Evolutionary conservation across 2,888 invertebrate species (phyloP), one percentile per base, ranked within the genome.

Genomic region (Hoplodrina ambigua): DNA sequence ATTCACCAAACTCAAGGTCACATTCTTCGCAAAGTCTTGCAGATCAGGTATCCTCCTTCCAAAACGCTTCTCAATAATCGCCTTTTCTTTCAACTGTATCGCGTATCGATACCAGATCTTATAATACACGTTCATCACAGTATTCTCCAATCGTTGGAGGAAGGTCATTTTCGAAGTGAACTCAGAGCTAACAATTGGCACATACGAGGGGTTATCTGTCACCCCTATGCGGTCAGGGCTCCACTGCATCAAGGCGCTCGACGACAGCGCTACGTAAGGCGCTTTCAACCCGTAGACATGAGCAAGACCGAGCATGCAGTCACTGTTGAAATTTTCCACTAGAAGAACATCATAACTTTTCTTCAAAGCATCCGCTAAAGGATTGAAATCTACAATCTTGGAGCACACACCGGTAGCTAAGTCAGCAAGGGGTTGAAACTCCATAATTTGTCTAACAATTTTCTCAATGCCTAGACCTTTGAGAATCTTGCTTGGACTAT

Each of bases 311-410:
- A 97, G 88, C 89, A 97, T 96, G 71, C 97, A 97, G 81, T 97
- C 97, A 46, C 97, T 96, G 79, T 96, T 96, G 78, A 97, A 97
- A 75, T 96, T 94, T 87, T 97, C 97, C 30, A 96, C 94, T 11
- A 97, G 87, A 13, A 97, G 89, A 15, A 97, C 84, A 85, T 98
- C 97, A 79, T 97, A 97, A n/a, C 94, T 91, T 49, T 89, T 88
- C 74, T 91, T 89, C 78, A 96, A 72, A 11, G 91, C 92, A 13
- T 93, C 92, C 1, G 88, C 85, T 44, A 96, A 75, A 4, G 94
- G 92, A 11, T 90, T 90, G 82, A 92, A 93, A 46, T 91, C 90
- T 19, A 95, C 90, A 13, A 95, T 81, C 71, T 91, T 92, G 11
- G 89, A 88, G 74, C 96, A 96, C n/a, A 94, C 90, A 0, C 79